These are phyloP conservation scores for Falcaria lacertinaria DNA, from an alignment of 2,888 invertebrate genomes.

Conservation along the genomic window DNA sequence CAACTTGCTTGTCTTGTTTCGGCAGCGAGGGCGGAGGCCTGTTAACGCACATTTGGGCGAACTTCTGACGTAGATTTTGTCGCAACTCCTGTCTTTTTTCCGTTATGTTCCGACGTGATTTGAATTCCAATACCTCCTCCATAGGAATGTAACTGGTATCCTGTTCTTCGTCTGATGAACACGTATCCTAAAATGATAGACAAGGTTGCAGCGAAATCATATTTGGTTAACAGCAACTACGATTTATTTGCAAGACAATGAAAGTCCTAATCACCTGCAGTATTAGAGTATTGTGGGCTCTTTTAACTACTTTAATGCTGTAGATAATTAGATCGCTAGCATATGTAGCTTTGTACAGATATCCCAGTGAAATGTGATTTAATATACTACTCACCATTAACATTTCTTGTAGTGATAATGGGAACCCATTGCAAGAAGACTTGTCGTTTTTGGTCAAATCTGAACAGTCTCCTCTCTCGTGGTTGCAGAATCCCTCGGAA, in stretches of 20 bases:
- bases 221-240: slow-evolving; percentile 2
- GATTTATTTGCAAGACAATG: too few relatives aligned
- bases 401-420: slow-evolving; percentile 87
- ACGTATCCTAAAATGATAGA: slow-evolving; percentile 81
- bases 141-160: slow-evolving; percentile 90
- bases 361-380: neutral
- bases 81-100: slow-evolving; percentile 90
- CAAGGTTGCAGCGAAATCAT: slow-evolving; percentile 3
- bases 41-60: slow-evolving; percentile 87
- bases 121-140: slow-evolving; percentile 93
- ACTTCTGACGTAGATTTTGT: slow-evolving; percentile 89
- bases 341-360: too few relatives aligned
- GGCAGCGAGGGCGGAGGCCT: slow-evolving; percentile 49
- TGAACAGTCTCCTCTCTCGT: slow-evolving; percentile 79
- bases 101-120: slow-evolving; percentile 88
- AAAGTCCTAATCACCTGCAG: too few relatives aligned
- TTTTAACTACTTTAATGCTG: too few relatives aligned
- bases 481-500: slow-evolving; percentile 92
- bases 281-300: too few relatives aligned
- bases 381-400: slow-evolving; percentile 81
- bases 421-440: slow-evolving; percentile 71
- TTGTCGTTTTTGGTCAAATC: slow-evolving; percentile 63
- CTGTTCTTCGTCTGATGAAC: slow-evolving; percentile 88
- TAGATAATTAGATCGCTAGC: too few relatives aligned
- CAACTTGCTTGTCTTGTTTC: slow-evolving; percentile 39